These are phyloP conservation scores for Sphenodon punctatus DNA, from an alignment of 2,797 vertebrate genomes.

Conservation along the genomic window DNA sequence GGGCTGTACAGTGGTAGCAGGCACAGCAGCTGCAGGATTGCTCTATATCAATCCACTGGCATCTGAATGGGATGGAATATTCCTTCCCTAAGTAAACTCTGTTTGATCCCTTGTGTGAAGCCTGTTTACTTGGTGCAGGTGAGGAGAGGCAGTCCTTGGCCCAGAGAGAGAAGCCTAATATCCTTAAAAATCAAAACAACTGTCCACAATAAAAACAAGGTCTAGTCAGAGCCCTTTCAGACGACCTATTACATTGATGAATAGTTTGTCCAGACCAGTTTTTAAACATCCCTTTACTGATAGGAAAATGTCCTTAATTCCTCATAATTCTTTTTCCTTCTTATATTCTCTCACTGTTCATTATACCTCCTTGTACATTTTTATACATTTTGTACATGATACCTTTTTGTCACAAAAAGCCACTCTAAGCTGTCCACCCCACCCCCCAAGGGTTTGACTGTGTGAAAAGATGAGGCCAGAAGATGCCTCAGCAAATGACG, in stretches of 20 bases:
- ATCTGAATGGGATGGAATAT: not conserved
- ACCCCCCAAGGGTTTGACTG: no score
- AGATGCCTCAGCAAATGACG: no score
- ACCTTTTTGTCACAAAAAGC: no score
- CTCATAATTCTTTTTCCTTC: not conserved
- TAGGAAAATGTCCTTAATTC: not conserved
- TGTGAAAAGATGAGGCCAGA: no score
- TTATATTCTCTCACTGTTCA: not conserved
- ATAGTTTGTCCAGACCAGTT: constrained; percentile 5
- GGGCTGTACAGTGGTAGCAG: not conserved
- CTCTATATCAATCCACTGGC: not conserved
- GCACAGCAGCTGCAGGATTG: not conserved
- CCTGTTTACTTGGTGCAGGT: not conserved
- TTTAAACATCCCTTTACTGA: constrained; percentile 7
- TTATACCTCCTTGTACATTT: not conserved
- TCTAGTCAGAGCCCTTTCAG: not conserved
- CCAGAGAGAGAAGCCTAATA: constrained; percentile 31
- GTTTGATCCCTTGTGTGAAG: not conserved
- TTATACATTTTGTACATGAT: no score
- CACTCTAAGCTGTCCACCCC: no score
- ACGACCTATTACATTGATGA: not conserved
- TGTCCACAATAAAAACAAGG: constrained; percentile 12
- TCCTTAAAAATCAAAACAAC: not conserved
- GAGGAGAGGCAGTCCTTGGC: not conserved
- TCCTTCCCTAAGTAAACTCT: not conserved